Percentiles rank a stretch among this genome's conserved stretches.
Evolutionary conservation across 1,140 invertebrate genomes (phyloP).

Genomic region (Magallana gigas): DNA sequence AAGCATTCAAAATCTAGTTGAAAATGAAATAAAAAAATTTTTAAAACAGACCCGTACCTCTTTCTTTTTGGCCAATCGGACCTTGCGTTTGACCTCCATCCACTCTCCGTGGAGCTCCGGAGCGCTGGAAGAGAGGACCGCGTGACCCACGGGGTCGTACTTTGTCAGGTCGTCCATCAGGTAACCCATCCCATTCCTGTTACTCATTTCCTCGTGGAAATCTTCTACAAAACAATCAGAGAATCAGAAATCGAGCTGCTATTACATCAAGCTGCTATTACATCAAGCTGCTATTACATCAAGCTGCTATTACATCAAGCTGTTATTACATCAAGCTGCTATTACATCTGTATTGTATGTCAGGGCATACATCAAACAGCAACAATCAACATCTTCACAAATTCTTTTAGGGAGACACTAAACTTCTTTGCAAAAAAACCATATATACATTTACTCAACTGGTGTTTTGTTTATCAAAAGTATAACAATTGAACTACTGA

Average conservation of each 20-base stretch:
- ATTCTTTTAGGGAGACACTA: no score
- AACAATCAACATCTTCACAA: no score
- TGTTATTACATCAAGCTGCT: no score
- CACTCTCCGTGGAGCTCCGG: constrained; percentile 74
- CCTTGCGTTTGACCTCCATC: constrained; percentile 73
- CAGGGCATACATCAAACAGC: no score
- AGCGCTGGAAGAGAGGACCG: constrained; percentile 72
- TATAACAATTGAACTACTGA: neutral
- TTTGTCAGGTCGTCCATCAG: constrained; percentile 47
- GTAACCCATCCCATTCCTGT: constrained; percentile 2
- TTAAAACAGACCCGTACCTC: constrained; percentile 86
- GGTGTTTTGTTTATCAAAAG: no score
- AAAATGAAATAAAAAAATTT: neutral
- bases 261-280: no score
- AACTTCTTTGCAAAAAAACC: no score
- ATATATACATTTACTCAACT: no score
- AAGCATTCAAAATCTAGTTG: neutral
- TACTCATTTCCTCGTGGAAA: constrained; percentile 42
- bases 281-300: no score
- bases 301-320: no score
- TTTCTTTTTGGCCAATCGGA: constrained; percentile 56
- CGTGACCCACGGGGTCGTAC: constrained; percentile 31
- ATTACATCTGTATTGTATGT: no score
- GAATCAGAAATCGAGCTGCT: no score
- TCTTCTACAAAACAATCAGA: neutral